Base-by-base conservation (phyloP, 1,140 invertebrate species). In the Phymorhynchus buccinoides region DNA sequence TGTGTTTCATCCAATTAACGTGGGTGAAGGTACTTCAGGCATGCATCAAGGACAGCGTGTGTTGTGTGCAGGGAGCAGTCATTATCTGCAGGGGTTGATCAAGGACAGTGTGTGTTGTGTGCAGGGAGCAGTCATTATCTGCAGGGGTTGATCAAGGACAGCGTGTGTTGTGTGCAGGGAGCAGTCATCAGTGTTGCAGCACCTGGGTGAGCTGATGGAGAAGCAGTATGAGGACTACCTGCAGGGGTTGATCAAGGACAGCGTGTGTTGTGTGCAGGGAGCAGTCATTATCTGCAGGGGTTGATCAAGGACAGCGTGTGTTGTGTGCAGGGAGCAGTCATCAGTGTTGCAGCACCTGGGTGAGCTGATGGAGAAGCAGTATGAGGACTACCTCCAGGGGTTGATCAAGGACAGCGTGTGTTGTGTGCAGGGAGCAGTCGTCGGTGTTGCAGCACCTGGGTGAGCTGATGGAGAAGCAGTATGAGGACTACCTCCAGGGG, bases 161-260 rank as follows among this genome's bases (percentile, higher is more conserved):
- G n/a, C n/a, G 66, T 71, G 66, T 27, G 35, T 80, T 56, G 27
- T 9, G 41, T 85, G 22, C 62, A 87, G 86, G 22, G 77, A 87
- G 30, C 68, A 75, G 68, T 27, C 75, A 39, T n/a, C 77, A 7
- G 37, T 66, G 30, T 56, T 85, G 35, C 39, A 78, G 44, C 42
- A 82, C n/a, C 79, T 88, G 41, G 66, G 82, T 6, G 48, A 56
- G 18, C 39, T 88, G 66, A 86, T 77, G 48, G 84, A 56, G 39
- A 42, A 41, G 22, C 39, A 80, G n/a, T 88, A 88, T 44, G 87
- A 88, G 39, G 77, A 68, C 14, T 81, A 85, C 14, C 80, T 88
- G 22, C 37, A 87, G 9, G 56, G 7, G 1, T 80, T 84, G 41
- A 81, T 88, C 18, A 35, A 18, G 16, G 80, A 37, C 78, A 85